phyloP scores from a whole-genome alignment of 1,140 invertebrate genomes.

The Dreissena polymorpha region DNA sequence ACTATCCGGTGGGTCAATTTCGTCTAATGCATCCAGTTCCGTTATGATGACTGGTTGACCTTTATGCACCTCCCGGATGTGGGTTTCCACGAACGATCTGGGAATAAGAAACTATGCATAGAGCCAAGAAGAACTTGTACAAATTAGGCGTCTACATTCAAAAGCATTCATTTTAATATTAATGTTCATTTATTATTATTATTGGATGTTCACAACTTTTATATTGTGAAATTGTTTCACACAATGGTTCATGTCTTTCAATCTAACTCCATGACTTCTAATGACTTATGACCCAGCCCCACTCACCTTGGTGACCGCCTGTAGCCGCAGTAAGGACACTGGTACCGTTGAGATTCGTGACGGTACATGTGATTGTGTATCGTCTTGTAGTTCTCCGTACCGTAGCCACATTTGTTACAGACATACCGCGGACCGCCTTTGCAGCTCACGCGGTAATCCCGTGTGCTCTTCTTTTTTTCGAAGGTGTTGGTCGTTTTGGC shows the following conservation, averaged over 20 bases:
- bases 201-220: no score
- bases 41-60: slow-evolving; percentile 46
- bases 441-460: slow-evolving; percentile 41
- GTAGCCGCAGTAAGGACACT: slow-evolving; percentile 53
- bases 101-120: neutral
- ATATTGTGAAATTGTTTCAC: no score
- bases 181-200: no score
- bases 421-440: slow-evolving; percentile 44
- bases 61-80: slow-evolving; percentile 51
- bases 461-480: slow-evolving; percentile 47
- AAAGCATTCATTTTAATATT: no score
- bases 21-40: slow-evolving; percentile 17
- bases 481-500: slow-evolving; percentile 29
- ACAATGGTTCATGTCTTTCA: no score
- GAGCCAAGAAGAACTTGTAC: no score
- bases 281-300: no score
- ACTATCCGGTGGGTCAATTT: slow-evolving; percentile 2
- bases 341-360: slow-evolving; percentile 48
- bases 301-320: slow-evolving; percentile 49
- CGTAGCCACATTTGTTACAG: slow-evolving; percentile 51
- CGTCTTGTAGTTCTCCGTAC: slow-evolving; percentile 53
- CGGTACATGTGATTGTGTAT: slow-evolving; percentile 55
- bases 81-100: slow-evolving; percentile 53
- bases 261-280: no score
- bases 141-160: no score